phyloP scores from a whole-genome alignment of 2,113 vertebrate species.

The Lampris incognitus region DNA sequence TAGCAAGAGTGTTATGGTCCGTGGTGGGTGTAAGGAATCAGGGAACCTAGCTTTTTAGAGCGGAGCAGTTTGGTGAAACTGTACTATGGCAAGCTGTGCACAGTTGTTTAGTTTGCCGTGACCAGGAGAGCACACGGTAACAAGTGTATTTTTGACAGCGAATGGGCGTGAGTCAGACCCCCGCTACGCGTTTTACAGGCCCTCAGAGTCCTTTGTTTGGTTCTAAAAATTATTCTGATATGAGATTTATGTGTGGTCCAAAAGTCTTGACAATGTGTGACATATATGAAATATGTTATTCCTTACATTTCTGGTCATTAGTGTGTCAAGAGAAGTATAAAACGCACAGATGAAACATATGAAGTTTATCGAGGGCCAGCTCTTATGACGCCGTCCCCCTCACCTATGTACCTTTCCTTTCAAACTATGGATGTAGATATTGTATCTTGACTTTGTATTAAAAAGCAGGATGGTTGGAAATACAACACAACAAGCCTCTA shows the following conservation, averaged over 20 bases:
- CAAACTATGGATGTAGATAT: conserved; percentile 94
- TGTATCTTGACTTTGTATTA: conserved; percentile 97
- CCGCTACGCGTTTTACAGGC: conserved; percentile 49
- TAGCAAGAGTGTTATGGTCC: conserved; percentile 41
- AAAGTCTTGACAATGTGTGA: conserved; percentile 77
- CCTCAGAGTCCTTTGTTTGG: conserved; percentile 61
- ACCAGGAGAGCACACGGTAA: conserved; percentile 71
- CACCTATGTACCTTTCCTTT: conserved; percentile 80
- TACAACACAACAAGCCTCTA: conserved; percentile 61
- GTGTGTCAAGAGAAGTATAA: conserved; percentile 76
- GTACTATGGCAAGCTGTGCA: conserved; percentile 34
- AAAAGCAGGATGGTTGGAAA: conserved; percentile 90
- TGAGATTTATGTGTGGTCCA: conserved; percentile 76
- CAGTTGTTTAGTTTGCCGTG: conserved; percentile 65
- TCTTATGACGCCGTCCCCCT: conserved; percentile 67
- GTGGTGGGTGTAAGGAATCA: conserved; percentile 48
- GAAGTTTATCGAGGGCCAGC: conserved; percentile 71
- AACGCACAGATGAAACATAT: conserved; percentile 62
- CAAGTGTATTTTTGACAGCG: conserved; percentile 78
- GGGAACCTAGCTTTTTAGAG: conserved; percentile 60
- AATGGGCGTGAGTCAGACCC: conserved; percentile 40
- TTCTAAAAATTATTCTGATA: conserved; percentile 71
- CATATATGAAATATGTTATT: conserved; percentile 80
- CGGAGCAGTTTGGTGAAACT: conserved; percentile 38
- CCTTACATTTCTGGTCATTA: conserved; percentile 76